Evolutionary conservation across 2,888 invertebrate genomes (phyloP), one percentile per base, ranked within the genome.

Genomic region (Auanema freiburgensis): DNA sequence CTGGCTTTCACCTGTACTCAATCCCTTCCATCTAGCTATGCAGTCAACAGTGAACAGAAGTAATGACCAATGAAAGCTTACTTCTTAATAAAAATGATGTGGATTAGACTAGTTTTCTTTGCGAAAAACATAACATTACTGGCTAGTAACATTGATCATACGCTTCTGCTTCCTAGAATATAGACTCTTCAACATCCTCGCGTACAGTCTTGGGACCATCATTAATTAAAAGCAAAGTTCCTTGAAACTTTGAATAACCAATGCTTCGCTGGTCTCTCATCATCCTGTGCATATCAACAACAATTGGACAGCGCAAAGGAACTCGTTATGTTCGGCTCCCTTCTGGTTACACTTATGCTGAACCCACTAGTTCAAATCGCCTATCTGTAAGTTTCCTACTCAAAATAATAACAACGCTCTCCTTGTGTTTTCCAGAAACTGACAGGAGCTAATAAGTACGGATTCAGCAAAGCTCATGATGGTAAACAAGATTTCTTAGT

Each of bases 331-430:
- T 57, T 24, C 57, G 57, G 10, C 33, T 57, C 8, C 57, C 57
- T 10, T 57, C 57, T 12, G 57, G 57, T 25, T 46, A 49, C 6
- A 57, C 57, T n/a, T 57, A 46, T n/a, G 33, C 57, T 25, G 44
- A 57, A 16, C 21, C n/a, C 5, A 25, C 57, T 1, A 49, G 18
- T 12, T 42, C 44, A 25, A 42, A 57, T 2, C 42, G 14, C 16
- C 33, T 16, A 8, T 25, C 24, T n/a, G 14, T 11, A 41, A 18
- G 16, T 8, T 40, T 43, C 18, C 24, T 12, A 16, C 14, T 25
- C 46, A 12, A 41, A 18, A 23, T 18, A 57, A 24, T 43, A 3
- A 8, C 33, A 33, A 33, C 3, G 8, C 33, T 33, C 3, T 33
- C 33, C 3, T 33, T 8, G 8, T 5, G 8, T 33, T 33, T 33